A percentile compares a stretch with the other conserved stretches of the same genome.
These are phyloP conservation scores for Xestia c-nigrum DNA, from an alignment of 2,888 invertebrate genomes.

Conservation along the genomic window DNA sequence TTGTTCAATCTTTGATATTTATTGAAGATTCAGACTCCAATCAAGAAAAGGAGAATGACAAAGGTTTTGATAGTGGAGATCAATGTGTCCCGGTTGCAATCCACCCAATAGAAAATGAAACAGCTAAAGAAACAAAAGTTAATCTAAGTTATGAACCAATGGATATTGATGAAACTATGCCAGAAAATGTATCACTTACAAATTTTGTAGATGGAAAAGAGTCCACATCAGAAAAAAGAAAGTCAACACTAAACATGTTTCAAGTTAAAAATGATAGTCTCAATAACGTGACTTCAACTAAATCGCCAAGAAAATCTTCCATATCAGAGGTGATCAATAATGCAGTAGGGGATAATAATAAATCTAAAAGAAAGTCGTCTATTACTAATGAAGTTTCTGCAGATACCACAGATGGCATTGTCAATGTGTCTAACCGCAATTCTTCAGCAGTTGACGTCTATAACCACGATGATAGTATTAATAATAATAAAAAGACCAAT, in stretches of 20 bases:
- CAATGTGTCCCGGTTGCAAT: conserved; percentile 84
- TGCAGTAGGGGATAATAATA: conserved; percentile 27
- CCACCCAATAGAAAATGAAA: conserved; percentile 61
- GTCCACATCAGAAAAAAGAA: conserved; percentile 52
- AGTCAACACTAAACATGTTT: conserved; percentile 60
- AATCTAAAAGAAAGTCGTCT: conserved; percentile 53
- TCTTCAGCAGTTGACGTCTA: conserved; percentile 1
- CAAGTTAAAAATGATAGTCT: conserved; percentile 55
- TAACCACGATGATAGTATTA: conserved; percentile 28
- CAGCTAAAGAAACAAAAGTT: conserved; percentile 45
- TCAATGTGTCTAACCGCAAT: conserved; percentile 19
- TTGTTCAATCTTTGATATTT: conserved; percentile 73
- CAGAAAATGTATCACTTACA: conserved; percentile 75
- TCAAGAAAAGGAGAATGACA: conserved; percentile 63
- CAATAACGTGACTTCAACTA: conserved; percentile 46
- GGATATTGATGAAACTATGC: conserved; percentile 87
- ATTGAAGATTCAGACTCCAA: conserved; percentile 84
- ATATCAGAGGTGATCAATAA: conserved; percentile 30
- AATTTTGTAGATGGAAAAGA: conserved; percentile 65
- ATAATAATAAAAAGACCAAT: conserved; percentile 28
- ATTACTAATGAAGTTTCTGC: conserved; percentile 23
- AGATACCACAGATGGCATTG: conserved; percentile 45
- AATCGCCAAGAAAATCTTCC: conserved; percentile 55
- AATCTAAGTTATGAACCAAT: conserved; percentile 84
- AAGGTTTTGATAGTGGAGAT: conserved; percentile 74